phyloP scores from a whole-genome alignment of 2,888 invertebrate genomes.

The Pediacus dermestoides region DNA sequence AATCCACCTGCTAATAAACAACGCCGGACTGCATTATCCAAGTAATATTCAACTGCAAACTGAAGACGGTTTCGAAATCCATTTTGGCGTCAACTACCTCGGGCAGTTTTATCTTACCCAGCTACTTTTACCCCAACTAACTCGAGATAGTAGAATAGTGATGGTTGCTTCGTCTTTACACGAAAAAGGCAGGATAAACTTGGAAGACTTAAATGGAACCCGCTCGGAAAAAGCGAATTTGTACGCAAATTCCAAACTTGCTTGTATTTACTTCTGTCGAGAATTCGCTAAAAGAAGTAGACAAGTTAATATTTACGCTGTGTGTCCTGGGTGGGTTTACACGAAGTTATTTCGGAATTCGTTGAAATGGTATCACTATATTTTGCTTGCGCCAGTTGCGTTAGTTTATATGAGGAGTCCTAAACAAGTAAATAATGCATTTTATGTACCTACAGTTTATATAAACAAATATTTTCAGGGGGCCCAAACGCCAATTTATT shows the following conservation, averaged over 20 bases:
- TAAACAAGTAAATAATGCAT: conserved; percentile 58
- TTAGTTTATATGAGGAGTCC: conserved; percentile 69
- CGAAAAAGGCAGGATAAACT: conserved; percentile 64
- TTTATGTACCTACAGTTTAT: conserved; percentile 7
- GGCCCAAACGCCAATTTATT: conserved; percentile 73
- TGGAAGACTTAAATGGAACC: conserved; percentile 63
- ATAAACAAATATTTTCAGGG: conserved; percentile 57
- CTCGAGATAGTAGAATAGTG: conserved; percentile 66
- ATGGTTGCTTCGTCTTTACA: conserved; percentile 69
- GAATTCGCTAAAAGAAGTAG: conserved; percentile 59
- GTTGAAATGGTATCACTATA: conserved; percentile 68
- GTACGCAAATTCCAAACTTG: conserved; percentile 75
- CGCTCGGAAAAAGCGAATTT: conserved; percentile 53
- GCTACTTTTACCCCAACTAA: conserved; percentile 56
- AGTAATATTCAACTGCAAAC: conserved; percentile 57
- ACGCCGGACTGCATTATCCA: conserved; percentile 73
- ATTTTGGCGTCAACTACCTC: conserved; percentile 78
- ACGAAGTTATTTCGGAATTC: conserved; percentile 69
- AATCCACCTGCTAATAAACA: conserved; percentile 75
- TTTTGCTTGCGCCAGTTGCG: conserved; percentile 67
- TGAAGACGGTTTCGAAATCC: conserved; percentile 73
- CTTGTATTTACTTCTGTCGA: conserved; percentile 68
- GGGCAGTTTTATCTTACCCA: conserved; percentile 85
- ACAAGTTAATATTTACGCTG: conserved; percentile 63
- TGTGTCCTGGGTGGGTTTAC: conserved; percentile 78